phyloP scores from a whole-genome alignment of 2,113 vertebrate genomes.

The Cisticola juncidis region DNA sequence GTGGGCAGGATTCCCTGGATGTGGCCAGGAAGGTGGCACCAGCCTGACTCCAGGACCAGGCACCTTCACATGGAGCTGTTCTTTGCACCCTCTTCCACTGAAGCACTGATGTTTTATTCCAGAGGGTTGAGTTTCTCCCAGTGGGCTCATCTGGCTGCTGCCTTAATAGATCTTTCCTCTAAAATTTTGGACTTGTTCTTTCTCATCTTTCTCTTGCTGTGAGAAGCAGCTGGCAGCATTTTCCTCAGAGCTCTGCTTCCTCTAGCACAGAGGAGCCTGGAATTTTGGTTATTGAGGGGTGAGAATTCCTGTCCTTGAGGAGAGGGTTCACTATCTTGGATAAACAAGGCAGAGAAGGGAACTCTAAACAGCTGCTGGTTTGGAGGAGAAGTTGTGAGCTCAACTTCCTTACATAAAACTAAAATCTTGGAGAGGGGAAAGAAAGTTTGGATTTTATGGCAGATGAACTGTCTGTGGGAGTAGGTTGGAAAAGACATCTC shows the following conservation, averaged over 20 bases:
- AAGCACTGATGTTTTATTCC: not conserved
- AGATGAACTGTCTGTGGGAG: constrained; percentile 10
- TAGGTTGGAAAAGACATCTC: constrained; percentile 28
- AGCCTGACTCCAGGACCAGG: not conserved
- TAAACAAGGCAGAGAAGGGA: not conserved
- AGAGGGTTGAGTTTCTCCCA: not conserved
- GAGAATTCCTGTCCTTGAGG: not conserved
- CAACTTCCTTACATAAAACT: not conserved
- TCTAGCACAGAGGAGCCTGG: not conserved
- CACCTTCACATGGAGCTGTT: not conserved
- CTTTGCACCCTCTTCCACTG: not conserved
- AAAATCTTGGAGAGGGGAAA: not conserved
- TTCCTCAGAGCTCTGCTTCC: not conserved
- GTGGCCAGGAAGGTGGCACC: not conserved
- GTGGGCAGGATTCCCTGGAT: not conserved
- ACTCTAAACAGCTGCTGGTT: not conserved
- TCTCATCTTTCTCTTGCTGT: not conserved
- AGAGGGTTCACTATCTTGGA: not conserved
- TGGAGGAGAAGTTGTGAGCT: not conserved
- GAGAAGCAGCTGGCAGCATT: not conserved
- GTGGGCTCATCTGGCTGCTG: not conserved
- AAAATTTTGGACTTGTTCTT: not conserved
- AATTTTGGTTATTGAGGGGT: not conserved
- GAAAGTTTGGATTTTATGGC: not conserved
- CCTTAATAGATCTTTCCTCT: not conserved